phyloP scores from a whole-genome alignment of 2,113 vertebrate species.

The Triplophysa siluroides region DNA sequence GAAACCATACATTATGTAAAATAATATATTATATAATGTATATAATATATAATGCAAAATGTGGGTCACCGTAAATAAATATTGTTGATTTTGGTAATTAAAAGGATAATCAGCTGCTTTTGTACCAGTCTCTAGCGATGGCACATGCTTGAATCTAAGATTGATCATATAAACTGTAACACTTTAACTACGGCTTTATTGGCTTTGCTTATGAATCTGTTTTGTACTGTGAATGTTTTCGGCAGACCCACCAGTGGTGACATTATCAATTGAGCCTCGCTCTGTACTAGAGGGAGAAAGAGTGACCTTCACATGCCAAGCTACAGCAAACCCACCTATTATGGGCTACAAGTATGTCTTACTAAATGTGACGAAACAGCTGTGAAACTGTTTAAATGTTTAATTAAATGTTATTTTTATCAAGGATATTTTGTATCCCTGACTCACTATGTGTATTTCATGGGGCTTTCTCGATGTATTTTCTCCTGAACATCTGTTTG shows the following conservation, averaged over 20 bases:
- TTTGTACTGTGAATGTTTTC: slow-evolving; percentile 33
- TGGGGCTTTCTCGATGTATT: slow-evolving; percentile 14
- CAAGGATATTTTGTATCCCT: neutral
- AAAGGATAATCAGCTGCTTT: too few species aligned
- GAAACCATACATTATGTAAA: too few species aligned
- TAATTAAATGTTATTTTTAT: slow-evolving; percentile 13
- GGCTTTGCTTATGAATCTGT: neutral
- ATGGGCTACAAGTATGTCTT: slow-evolving; percentile 87
- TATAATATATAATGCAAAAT: too few species aligned
- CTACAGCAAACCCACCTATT: slow-evolving; percentile 90
- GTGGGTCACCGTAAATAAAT: too few species aligned
- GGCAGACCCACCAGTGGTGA: slow-evolving; percentile 87
- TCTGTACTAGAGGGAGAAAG: slow-evolving; percentile 90
- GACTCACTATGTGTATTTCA: neutral
- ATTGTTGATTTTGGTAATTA: too few species aligned
- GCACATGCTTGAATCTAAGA: too few species aligned
- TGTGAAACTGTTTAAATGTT: slow-evolving; percentile 19
- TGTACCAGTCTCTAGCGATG: too few species aligned
- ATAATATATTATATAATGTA: too few species aligned
- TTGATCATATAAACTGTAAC: too few species aligned
- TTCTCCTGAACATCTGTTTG: neutral
- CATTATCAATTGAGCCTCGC: slow-evolving; percentile 92
- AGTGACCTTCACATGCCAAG: slow-evolving; percentile 91
- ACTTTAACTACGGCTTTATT: too few species aligned
- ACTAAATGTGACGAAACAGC: neutral